A percentile compares a stretch with the other conserved stretches of the same genome.
These are phyloP conservation scores for Takifugu flavidus DNA, from an alignment of 2,113 vertebrate species.

Conservation along the genomic window DNA sequence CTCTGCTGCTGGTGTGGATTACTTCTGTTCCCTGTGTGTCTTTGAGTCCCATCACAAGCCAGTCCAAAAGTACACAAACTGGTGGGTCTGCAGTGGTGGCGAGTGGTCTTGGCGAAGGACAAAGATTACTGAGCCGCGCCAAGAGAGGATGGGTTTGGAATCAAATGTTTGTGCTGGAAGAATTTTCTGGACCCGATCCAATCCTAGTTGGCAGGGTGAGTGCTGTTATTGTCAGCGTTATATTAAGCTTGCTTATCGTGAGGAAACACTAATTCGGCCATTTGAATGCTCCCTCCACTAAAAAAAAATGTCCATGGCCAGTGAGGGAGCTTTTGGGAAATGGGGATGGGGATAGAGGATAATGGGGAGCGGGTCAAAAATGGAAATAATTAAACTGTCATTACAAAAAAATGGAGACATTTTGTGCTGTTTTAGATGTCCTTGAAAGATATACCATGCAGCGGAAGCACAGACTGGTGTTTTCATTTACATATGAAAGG, in stretches of 20 bases:
- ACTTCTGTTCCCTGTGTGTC: conserved; percentile 83
- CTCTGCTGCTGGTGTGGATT: conserved; percentile 95
- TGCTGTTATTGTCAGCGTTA: conserved; percentile 75
- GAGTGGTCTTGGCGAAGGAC: conserved; percentile 82
- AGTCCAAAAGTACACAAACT: conserved; percentile 78
- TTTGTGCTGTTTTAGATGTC: conserved; percentile 23
- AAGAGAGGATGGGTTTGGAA: conserved; percentile 99
- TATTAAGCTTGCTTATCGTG: conserved; percentile 79
- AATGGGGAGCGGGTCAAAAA: background rate
- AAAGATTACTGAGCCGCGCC: conserved; percentile 90
- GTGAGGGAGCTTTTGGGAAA: conserved; percentile 30
- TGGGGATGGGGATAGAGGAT: background rate
- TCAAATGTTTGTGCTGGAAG: conserved; percentile 99
- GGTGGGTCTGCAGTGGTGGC: conserved; percentile 79
- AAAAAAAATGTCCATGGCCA: conserved; percentile 30
- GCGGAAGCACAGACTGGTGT: conserved; percentile 1
- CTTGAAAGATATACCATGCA: conserved; percentile 18
- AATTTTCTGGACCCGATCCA: conserved; percentile 99
- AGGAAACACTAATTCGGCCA: conserved; percentile 76
- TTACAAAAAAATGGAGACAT: conserved; percentile 21
- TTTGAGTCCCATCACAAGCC: conserved; percentile 78
- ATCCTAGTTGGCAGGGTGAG: conserved; percentile 99
- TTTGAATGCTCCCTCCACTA: conserved; percentile 61
- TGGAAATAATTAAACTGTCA: conserved; percentile 45
- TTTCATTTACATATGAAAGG: background rate